These are phyloP conservation scores for Zootoca vivipara DNA, from an alignment of 2,113 vertebrate genomes.

Conservation along the genomic window DNA sequence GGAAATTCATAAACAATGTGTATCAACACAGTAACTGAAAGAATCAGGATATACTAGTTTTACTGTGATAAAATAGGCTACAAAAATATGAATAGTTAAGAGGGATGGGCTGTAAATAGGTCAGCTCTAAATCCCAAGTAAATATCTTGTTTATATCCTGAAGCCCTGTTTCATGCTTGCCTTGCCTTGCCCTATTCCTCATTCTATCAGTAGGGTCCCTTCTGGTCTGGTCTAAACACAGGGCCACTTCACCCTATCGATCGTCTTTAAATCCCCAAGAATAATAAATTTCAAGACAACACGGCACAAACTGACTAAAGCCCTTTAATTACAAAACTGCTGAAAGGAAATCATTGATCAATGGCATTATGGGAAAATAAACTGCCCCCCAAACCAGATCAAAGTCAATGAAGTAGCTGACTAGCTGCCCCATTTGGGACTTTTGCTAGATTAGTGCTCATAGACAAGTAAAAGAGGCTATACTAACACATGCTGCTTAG, in stretches of 20 bases:
- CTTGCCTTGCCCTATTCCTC: conserved; percentile 46
- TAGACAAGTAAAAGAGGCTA: conserved; percentile 56
- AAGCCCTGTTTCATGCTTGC: conserved; percentile 53
- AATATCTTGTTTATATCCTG: conserved; percentile 66
- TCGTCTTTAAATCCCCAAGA: conserved; percentile 79
- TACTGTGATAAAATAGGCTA: conserved; percentile 38
- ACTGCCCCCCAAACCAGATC: conserved; percentile 85
- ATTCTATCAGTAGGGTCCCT: conserved; percentile 66
- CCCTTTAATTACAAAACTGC: conserved; percentile 89
- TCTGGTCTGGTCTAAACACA: conserved; percentile 57
- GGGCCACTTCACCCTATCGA: conserved; percentile 82
- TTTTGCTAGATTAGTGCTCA: conserved; percentile 74
- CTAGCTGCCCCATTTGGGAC: conserved; percentile 77
- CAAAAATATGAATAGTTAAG: conserved; percentile 48
- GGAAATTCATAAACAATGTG: background rate
- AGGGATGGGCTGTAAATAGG: conserved; percentile 54
- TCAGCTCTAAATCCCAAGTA: conserved; percentile 72
- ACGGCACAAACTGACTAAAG: conserved; percentile 78
- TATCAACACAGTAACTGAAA: conserved; percentile 35
- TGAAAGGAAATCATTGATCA: conserved; percentile 95
- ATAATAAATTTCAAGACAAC: conserved; percentile 83
- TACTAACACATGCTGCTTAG: conserved; percentile 68
- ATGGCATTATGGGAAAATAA: conserved; percentile 86
- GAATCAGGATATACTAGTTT: conserved; percentile 31
- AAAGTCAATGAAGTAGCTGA: conserved; percentile 85